phyloP scores from a whole-genome alignment of 2,797 vertebrate genomes.

The Lateolabrax maculatus region DNA sequence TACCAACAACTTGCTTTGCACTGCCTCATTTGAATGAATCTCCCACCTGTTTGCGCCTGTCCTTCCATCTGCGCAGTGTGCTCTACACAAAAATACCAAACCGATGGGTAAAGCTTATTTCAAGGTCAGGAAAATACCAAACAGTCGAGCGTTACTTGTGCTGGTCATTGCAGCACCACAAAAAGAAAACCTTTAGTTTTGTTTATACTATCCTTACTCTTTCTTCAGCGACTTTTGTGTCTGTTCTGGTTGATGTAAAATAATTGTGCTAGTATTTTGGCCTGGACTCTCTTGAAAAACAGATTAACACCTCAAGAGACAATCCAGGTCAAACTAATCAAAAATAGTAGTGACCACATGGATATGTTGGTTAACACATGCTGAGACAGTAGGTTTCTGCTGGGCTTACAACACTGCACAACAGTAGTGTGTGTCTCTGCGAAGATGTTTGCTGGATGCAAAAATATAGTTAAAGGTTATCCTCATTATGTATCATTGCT shows the following conservation, averaged over 20 bases:
- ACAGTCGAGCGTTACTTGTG: not conserved
- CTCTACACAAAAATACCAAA: not conserved
- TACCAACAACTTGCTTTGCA: too few relatives aligned
- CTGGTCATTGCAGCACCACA: not conserved
- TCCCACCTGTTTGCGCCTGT: not conserved
- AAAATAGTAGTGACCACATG: not conserved
- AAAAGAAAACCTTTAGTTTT: not conserved
- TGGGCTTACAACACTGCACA: not conserved
- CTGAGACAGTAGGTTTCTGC: not conserved
- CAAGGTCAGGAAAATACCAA: not conserved
- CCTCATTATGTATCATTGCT: conserved; percentile 10
- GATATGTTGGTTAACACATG: conserved; percentile 4
- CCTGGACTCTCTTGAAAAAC: not conserved
- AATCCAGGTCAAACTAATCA: not conserved
- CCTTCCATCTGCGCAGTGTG: too few relatives aligned
- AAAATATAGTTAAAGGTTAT: not conserved
- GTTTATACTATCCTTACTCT: not conserved
- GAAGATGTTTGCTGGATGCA: not conserved
- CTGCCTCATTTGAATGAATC: not conserved
- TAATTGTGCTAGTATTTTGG: not conserved
- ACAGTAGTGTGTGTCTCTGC: not conserved
- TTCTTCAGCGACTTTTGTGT: not conserved
- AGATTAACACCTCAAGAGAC: not conserved
- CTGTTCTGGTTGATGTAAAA: not conserved
- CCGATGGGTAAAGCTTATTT: not conserved